phyloP scores from a whole-genome alignment of 2,888 invertebrate genomes.

The Clivina fossor region DNA sequence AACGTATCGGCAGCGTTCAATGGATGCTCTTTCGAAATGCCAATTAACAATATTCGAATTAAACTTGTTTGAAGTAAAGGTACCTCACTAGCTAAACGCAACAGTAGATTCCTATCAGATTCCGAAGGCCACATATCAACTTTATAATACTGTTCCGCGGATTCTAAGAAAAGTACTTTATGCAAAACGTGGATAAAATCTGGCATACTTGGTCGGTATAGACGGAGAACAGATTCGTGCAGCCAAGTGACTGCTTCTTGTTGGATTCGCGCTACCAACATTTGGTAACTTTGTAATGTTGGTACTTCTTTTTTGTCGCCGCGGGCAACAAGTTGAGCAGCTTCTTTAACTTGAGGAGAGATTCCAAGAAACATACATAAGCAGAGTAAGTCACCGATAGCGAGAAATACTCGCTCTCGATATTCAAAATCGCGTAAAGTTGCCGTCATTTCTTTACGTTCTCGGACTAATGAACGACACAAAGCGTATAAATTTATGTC shows the following conservation, averaged over 20 bases:
- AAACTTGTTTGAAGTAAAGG: constrained; percentile 86
- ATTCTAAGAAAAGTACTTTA: constrained; percentile 77
- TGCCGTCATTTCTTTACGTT: constrained; percentile 62
- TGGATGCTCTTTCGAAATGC: constrained; percentile 72
- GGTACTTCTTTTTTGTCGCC: constrained; percentile 57
- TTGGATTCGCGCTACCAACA: constrained; percentile 64
- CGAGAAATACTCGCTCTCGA: constrained; percentile 80
- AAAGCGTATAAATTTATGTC: constrained; percentile 80
- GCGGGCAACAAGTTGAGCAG: constrained; percentile 57
- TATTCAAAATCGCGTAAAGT: constrained; percentile 66
- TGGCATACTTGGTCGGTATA: constrained; percentile 69
- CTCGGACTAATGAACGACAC: constrained; percentile 73
- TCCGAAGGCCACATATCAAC: constrained; percentile 88
- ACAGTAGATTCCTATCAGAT: constrained; percentile 75
- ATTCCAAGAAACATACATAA: constrained; percentile 80
- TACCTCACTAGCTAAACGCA: constrained; percentile 83
- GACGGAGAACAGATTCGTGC: constrained; percentile 74
- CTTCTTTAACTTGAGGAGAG: constrained; percentile 72
- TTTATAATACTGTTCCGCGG: constrained; percentile 78
- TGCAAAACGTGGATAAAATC: constrained; percentile 78
- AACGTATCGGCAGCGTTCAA: constrained; percentile 80
- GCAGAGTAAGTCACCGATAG: constrained; percentile 82
- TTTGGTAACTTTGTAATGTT: constrained; percentile 45
- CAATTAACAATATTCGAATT: constrained; percentile 79
- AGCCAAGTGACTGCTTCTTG: constrained; percentile 87